Conservation (phyloP, 2,113 vertebrate species). For the Beaufortia kweichowensis region DNA sequence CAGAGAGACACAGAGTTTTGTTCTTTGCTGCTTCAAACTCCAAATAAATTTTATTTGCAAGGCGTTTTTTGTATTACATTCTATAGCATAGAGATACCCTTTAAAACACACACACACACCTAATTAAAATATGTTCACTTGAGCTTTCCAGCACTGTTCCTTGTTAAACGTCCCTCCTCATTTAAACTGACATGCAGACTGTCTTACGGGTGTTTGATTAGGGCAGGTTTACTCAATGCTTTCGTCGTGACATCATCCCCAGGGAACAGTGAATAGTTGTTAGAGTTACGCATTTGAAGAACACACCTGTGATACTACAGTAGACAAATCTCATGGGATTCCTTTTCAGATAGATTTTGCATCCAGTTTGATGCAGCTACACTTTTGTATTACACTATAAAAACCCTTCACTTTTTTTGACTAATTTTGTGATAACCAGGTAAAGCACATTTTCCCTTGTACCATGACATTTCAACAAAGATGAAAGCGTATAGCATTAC, state of each 20-base stretch:
- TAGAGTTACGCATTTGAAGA: slow-evolving; percentile 23
- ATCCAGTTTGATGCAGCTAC: background rate
- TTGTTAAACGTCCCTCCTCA: slow-evolving; percentile 1
- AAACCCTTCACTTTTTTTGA: slow-evolving; percentile 6
- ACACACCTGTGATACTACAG: slow-evolving; percentile 14
- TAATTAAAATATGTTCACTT: slow-evolving; percentile 21
- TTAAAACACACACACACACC: background rate
- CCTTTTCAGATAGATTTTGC: slow-evolving; percentile 25
- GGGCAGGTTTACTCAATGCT: slow-evolving; percentile 23
- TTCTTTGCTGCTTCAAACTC: background rate
- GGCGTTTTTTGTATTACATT: background rate
- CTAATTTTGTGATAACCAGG: background rate
- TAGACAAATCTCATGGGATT: slow-evolving; percentile 29
- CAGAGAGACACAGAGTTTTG: slow-evolving; percentile 7
- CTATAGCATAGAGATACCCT: background rate
- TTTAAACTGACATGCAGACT: background rate
- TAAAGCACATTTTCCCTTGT: background rate
- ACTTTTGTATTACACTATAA: background rate
- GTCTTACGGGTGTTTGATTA: slow-evolving; percentile 28
- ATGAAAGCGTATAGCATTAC: slow-evolving; percentile 20
- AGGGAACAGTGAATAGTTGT: slow-evolving; percentile 17
- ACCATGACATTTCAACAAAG: background rate
- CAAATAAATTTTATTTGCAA: background rate
- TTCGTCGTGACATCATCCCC: background rate
- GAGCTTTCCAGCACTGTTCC: background rate